Conservation (phyloP, 2,113 vertebrate species). For the Sebastes schlegelii region DNA sequence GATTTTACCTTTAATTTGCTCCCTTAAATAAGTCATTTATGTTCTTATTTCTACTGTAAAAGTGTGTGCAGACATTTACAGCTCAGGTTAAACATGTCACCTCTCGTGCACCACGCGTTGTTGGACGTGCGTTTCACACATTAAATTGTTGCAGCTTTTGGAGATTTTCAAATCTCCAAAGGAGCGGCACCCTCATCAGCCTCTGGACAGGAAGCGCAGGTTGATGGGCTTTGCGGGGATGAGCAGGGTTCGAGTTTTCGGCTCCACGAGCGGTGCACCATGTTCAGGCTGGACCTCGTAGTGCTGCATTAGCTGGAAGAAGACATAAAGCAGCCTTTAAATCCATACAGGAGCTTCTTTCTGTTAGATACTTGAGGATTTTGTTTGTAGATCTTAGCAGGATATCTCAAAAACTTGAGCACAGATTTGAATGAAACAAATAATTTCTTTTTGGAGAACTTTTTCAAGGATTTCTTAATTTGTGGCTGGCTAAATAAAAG, state of each 20-base stretch:
- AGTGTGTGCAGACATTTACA: not conserved
- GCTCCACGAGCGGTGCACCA: constrained; percentile 40
- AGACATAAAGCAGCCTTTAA: not conserved
- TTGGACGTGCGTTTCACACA: not conserved
- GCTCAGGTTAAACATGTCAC: no score
- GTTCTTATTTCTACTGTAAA: not conserved
- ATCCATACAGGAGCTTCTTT: no score
- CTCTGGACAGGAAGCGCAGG: constrained; percentile 78
- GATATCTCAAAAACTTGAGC: no score
- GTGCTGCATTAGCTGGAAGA: constrained; percentile 79
- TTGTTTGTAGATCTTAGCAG: no score
- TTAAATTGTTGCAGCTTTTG: not conserved
- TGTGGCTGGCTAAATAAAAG: no score
- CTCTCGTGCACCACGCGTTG: not conserved
- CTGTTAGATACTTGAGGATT: no score
- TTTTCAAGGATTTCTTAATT: no score
- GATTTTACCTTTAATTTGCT: not conserved
- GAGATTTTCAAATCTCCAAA: no score
- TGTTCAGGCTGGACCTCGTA: constrained; percentile 73
- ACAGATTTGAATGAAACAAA: no score
- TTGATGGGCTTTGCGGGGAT: constrained; percentile 78
- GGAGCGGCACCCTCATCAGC: constrained; percentile 14
- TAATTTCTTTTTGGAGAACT: no score
- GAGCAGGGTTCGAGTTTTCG: constrained; percentile 83
- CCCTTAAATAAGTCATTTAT: not conserved